Percentiles rank a stretch among this genome's conserved stretches.
phyloP scores from a whole-genome alignment of 1,140 invertebrate genomes.

The Procambarus virginalis region DNA sequence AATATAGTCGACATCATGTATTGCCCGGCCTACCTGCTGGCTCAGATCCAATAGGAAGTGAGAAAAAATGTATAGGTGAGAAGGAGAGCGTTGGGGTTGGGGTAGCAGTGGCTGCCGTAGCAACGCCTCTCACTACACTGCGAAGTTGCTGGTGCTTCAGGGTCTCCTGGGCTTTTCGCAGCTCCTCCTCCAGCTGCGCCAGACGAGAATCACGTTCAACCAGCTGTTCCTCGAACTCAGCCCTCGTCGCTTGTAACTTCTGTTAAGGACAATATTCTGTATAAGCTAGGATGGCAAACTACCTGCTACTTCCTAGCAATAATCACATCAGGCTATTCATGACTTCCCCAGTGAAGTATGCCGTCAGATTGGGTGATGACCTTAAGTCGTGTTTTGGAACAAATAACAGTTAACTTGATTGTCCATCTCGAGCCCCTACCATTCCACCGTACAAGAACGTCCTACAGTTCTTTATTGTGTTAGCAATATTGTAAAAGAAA shows the following conservation, averaged over 20 bases:
- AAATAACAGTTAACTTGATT: too few species aligned
- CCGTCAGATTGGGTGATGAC: too few species aligned
- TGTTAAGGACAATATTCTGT: not conserved
- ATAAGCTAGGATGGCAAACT: too few species aligned
- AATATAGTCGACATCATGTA: too few species aligned
- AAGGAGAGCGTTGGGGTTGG: not conserved
- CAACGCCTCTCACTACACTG: constrained; percentile 48
- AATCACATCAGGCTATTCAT: too few species aligned
- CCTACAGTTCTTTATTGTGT: too few species aligned
- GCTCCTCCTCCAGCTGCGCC: constrained; percentile 47
- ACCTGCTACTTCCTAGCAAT: too few species aligned
- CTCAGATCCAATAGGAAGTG: not conserved
- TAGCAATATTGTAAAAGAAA: too few species aligned
- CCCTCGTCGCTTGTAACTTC: constrained; percentile 49
- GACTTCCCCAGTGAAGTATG: too few species aligned
- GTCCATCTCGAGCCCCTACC: too few species aligned
- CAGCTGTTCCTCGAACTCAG: constrained; percentile 43
- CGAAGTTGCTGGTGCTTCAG: constrained; percentile 60
- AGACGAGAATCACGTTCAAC: constrained; percentile 4
- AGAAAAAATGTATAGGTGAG: not conserved
- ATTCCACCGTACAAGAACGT: too few species aligned
- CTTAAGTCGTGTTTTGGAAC: too few species aligned
- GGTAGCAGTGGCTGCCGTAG: not conserved
- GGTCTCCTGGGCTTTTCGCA: constrained; percentile 21
- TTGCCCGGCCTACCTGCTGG: not conserved